Evolutionary conservation across 2,113 vertebrate genomes (phyloP).

Genomic region (Cathartes aura): DNA sequence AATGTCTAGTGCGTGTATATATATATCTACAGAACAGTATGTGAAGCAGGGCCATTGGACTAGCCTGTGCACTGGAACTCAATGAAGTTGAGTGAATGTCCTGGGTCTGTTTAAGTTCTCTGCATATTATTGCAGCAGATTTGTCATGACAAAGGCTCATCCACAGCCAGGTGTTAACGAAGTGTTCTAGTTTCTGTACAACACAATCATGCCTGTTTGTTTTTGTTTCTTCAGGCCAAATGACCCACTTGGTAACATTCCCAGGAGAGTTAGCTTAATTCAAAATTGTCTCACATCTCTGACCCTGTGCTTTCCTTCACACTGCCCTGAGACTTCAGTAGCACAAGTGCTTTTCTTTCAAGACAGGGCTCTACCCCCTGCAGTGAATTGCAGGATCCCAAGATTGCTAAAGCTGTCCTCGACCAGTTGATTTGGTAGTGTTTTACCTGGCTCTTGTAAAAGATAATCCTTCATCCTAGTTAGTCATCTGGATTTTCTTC

Average conservation of each 20-base stretch:
- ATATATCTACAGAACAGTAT: neutral
- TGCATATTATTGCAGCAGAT: neutral
- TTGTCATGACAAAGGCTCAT: neutral
- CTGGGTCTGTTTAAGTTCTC: neutral
- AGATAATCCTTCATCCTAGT: neutral
- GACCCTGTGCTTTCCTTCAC: neutral
- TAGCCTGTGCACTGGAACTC: neutral
- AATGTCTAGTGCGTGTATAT: rapidly evolving
- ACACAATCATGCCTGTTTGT: neutral
- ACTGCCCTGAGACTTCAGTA: neutral
- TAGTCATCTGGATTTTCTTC: neutral
- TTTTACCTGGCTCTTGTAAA: neutral
- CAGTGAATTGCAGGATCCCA: neutral
- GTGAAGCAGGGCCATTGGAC: neutral
- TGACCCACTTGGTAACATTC: neutral
- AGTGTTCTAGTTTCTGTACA: neutral
- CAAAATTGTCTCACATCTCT: neutral
- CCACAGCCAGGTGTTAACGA: neutral
- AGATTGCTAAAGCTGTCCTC: neutral
- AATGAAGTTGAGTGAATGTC: neutral
- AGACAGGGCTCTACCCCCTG: neutral
- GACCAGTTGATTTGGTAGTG: neutral
- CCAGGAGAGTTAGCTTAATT: neutral
- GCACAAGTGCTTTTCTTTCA: neutral
- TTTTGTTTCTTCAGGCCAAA: neutral